Evolutionary conservation across 2,113 vertebrate genomes (phyloP).

Genomic region (Cochlearius cochlearius): DNA sequence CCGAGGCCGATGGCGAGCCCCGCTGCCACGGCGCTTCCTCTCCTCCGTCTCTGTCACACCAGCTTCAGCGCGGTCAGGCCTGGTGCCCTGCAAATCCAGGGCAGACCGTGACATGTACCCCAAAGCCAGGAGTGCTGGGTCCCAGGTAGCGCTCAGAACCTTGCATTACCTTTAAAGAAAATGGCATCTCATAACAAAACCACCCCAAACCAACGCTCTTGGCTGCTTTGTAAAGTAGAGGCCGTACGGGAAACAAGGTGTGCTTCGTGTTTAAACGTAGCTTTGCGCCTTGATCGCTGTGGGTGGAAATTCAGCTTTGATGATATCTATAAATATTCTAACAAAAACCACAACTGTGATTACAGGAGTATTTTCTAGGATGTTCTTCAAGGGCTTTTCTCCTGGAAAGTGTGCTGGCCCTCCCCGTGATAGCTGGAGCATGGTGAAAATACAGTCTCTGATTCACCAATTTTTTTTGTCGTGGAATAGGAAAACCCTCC

Average conservation of each 20-base stretch:
- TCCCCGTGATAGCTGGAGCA: neutral
- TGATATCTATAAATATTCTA: neutral
- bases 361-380: neutral
- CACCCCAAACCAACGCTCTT: neutral
- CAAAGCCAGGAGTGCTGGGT: neutral
- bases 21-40: accelerated
- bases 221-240: neutral
- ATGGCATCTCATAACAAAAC: neutral
- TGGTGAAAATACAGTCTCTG: neutral
- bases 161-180: neutral
- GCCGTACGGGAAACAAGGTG: neutral
- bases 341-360: neutral
- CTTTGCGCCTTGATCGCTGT: neutral
- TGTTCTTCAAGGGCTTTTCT: neutral
- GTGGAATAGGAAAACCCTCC: neutral
- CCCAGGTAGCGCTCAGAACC: neutral
- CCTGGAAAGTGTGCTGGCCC: neutral
- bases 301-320: neutral
- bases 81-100: neutral
- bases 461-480: neutral
- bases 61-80: neutral
- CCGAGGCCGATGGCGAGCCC: accelerated
- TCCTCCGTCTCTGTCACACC: neutral
- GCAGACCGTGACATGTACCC: neutral
- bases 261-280: neutral